Percentiles rank a stretch among this genome's conserved stretches.
These are phyloP conservation scores for Heliconius himera DNA, from an alignment of 1,140 invertebrate species.

Conservation along the genomic window DNA sequence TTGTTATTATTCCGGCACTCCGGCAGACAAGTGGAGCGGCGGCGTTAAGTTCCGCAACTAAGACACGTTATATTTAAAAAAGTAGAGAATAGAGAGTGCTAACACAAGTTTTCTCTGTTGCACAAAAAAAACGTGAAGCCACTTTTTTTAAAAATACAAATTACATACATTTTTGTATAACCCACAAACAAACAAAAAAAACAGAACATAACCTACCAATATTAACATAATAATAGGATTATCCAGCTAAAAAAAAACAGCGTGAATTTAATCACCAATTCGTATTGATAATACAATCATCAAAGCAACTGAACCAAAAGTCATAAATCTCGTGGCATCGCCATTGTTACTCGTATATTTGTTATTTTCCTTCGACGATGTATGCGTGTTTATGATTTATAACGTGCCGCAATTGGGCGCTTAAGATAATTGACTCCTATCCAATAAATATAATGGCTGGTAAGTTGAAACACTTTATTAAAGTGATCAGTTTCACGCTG, in stretches of 20 bases:
- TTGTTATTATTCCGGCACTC: too few species aligned
- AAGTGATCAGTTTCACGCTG: too few species aligned
- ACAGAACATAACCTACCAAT: background rate
- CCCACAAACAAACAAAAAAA: background rate
- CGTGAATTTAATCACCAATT: slow-evolving; percentile 18
- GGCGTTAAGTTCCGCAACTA: too few species aligned
- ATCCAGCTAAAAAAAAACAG: slow-evolving; percentile 9
- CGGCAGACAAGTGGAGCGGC: too few species aligned
- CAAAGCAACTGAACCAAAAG: slow-evolving; percentile 31
- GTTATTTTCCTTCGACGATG: slow-evolving; percentile 49
- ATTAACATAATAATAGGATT: slow-evolving; percentile 9
- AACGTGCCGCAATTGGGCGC: slow-evolving; percentile 41
- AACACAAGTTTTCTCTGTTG: too few species aligned
- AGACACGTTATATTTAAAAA: too few species aligned
- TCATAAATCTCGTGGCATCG: slow-evolving; percentile 51
- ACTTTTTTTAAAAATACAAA: too few species aligned
- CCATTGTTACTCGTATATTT: slow-evolving; percentile 44
- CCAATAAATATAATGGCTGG: slow-evolving; percentile 22
- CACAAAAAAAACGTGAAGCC: too few species aligned
- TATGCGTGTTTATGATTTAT: slow-evolving; percentile 52
- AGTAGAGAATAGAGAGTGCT: too few species aligned
- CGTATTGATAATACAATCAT: slow-evolving; percentile 23
- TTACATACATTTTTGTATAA: background rate
- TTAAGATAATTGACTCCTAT: slow-evolving; percentile 52
- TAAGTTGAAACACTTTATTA: background rate